phyloP scores from a whole-genome alignment of 2,797 vertebrate species.

The Pseudochirops corinnae region DNA sequence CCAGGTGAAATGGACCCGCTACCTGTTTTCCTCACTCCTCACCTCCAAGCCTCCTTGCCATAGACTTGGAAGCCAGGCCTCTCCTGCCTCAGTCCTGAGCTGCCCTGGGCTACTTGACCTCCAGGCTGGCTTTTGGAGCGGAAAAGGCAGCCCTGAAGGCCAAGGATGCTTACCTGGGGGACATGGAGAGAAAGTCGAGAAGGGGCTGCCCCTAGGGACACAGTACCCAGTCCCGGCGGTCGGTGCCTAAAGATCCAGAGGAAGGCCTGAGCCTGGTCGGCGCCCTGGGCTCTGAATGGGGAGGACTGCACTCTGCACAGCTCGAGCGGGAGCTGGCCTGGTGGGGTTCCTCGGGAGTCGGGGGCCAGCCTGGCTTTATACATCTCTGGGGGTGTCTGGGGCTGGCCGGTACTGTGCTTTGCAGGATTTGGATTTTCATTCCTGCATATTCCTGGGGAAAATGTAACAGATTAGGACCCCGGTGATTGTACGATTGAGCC shows the following conservation, averaged over 20 bases:
- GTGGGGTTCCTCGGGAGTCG: background rate
- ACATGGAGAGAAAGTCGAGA: background rate
- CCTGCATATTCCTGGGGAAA: background rate
- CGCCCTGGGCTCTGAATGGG: background rate
- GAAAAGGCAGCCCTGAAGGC: background rate
- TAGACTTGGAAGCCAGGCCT: background rate
- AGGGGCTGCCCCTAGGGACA: background rate
- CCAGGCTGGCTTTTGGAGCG: background rate
- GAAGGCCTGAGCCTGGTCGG: background rate
- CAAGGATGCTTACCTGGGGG: background rate
- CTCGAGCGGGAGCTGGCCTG: fast-evolving
- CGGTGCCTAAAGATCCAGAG: background rate
- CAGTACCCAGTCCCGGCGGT: fast-evolving
- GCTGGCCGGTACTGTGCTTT: background rate
- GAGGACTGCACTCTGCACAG: too few relatives aligned
- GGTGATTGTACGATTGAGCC: background rate
- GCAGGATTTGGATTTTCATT: background rate
- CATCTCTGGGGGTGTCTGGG: background rate
- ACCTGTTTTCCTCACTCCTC: background rate
- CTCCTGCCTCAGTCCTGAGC: background rate
- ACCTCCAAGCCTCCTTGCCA: background rate
- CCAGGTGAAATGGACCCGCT: background rate
- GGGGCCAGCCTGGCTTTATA: background rate
- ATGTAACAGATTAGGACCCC: background rate
- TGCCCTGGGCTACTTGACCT: background rate